Percentiles rank a stretch among this genome's conserved stretches.
These are phyloP conservation scores for Semotilus atromaculatus DNA, from an alignment of 2,797 vertebrate species.

Conservation along the genomic window DNA sequence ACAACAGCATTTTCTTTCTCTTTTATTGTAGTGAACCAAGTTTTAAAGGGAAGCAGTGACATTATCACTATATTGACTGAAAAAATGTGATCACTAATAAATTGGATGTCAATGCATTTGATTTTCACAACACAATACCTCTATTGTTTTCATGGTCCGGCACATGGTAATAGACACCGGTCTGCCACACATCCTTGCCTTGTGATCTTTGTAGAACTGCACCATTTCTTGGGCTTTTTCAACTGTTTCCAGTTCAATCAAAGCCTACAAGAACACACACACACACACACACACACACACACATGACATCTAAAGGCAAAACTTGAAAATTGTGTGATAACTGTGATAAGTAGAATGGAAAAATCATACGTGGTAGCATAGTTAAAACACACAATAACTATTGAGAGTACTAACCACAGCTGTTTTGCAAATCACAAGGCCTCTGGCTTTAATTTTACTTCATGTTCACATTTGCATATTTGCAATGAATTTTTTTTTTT, in stretches of 20 bases:
- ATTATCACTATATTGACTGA: not conserved
- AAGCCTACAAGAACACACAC: constrained; percentile 49
- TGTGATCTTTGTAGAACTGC: constrained; percentile 52
- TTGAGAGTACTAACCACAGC: not conserved
- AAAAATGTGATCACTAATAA: not conserved
- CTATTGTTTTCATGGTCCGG: constrained; percentile 52
- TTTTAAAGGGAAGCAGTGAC: not conserved
- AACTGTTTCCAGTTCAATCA: constrained; percentile 61
- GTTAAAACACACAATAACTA: not conserved
- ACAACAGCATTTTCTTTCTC: not conserved
- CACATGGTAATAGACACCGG: constrained; percentile 53
- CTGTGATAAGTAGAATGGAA: not conserved
- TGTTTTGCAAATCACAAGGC: not conserved
- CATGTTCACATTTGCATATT: not conserved
- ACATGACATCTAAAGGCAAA: not conserved
- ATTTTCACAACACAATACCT: constrained; percentile 44
- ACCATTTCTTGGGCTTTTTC: constrained; percentile 62
- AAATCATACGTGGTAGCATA: not conserved
- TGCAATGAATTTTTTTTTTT: not conserved
- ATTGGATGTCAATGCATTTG: not conserved
- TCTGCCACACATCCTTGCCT: constrained; percentile 53
- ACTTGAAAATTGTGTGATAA: not conserved
- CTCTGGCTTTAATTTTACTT: not conserved
- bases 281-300: constrained; percentile 3
- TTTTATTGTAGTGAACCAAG: not conserved